Percentiles rank a stretch among this genome's conserved stretches.
phyloP scores from a whole-genome alignment of 2,797 vertebrate genomes.

The Coendou prehensilis region DNA sequence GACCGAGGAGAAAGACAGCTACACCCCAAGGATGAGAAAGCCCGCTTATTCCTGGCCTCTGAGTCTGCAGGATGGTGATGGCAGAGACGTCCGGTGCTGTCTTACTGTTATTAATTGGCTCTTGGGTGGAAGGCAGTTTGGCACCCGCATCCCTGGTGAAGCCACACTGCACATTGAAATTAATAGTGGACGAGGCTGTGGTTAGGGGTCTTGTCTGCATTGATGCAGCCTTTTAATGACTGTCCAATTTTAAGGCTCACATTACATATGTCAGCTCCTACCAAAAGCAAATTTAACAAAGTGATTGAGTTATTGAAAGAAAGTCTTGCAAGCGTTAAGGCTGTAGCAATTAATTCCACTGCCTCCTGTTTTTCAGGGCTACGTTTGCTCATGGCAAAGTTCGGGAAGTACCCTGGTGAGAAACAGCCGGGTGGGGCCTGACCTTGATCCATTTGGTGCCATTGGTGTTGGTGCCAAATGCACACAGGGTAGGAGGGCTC shows the following conservation, averaged over 20 bases:
- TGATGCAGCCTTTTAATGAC: conserved; percentile 32
- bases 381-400: background rate
- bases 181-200: background rate
- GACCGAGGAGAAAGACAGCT: background rate
- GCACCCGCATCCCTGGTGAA: background rate
- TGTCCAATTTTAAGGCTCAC: conserved; percentile 52
- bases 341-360: background rate
- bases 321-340: background rate
- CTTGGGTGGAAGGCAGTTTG: conserved; percentile 45
- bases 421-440: background rate
- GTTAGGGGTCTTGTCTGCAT: background rate
- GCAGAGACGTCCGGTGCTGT: conserved; percentile 39
- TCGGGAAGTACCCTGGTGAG: background rate
- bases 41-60: background rate
- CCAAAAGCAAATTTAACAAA: background rate
- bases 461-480: background rate
- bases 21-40: conserved; percentile 53
- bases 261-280: conserved; percentile 33
- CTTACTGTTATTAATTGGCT: conserved; percentile 65
- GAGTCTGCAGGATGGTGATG: conserved; percentile 30
- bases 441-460: background rate
- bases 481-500: background rate
- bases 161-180: background rate
- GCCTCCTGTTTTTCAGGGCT: background rate
- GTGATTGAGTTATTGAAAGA: background rate